Evolutionary conservation across 2,113 vertebrate genomes (phyloP).

Genomic region (Ciconia stormi): DNA sequence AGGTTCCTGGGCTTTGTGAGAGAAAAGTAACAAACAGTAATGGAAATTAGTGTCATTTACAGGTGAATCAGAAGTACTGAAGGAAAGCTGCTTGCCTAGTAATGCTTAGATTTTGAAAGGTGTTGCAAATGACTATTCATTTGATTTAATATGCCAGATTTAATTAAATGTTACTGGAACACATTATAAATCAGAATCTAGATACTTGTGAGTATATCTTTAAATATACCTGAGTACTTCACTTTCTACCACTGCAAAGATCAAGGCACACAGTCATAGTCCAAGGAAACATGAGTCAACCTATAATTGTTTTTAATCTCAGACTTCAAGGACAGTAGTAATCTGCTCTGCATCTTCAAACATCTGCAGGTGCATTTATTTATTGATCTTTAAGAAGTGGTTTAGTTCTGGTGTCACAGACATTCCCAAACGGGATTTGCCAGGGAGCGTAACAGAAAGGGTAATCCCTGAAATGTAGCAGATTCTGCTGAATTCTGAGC

Average conservation of each 20-base stretch:
- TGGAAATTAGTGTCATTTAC: neutral
- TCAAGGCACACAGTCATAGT: neutral
- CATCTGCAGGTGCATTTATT: neutral
- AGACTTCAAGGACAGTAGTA: neutral
- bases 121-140: neutral
- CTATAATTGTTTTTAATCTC: neutral
- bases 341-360: neutral
- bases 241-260: neutral
- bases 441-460: neutral
- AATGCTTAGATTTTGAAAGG: neutral
- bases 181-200: neutral
- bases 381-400: neutral
- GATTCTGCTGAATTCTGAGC: neutral
- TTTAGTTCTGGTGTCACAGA: neutral
- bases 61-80: neutral
- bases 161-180: neutral
- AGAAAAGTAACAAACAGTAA: neutral
- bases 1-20: neutral
- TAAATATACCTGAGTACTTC: neutral
- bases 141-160: neutral
- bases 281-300: neutral
- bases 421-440: neutral
- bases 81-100: neutral
- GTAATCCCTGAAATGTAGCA: neutral
- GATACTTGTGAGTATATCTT: neutral